Percentiles rank a stretch among this genome's conserved stretches.
These are phyloP conservation scores for Pristionchus japonicus DNA, from an alignment of 2,888 invertebrate species.

Conservation along the genomic window DNA sequence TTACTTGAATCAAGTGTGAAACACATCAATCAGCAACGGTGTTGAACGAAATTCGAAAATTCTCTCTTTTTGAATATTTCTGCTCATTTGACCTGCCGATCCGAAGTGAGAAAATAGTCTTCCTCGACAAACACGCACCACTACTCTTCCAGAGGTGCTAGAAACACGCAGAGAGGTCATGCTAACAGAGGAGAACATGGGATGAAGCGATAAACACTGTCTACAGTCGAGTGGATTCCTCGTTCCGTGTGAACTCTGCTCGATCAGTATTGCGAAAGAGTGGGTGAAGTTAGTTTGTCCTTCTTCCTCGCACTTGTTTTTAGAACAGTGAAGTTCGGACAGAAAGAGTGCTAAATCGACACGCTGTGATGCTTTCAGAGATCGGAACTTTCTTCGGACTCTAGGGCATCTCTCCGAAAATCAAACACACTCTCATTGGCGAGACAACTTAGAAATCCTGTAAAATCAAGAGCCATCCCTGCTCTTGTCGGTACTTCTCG, in stretches of 20 bases:
- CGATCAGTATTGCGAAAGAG: not conserved
- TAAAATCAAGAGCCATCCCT: not conserved
- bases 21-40: no score
- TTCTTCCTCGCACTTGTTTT: no score
- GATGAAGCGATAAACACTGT: not conserved
- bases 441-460: not conserved
- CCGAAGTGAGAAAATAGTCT: not conserved
- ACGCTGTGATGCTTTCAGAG: not conserved
- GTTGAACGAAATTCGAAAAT: no score
- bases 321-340: not conserved
- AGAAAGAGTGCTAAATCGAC: not conserved
- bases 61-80: not conserved
- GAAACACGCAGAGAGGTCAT: not conserved
- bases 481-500: not conserved
- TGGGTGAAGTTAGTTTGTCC: no score
- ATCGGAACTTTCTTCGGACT: no score
- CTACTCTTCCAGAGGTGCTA: not conserved
- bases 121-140: not conserved
- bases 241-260: no score
- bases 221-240: no score
- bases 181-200: not conserved
- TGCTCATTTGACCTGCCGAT: not conserved
- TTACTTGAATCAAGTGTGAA: no score
- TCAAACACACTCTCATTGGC: not conserved
- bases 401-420: not conserved